Conservation (phyloP, 2,797 vertebrate genomes). For the Corythornis leucogaster region DNA sequence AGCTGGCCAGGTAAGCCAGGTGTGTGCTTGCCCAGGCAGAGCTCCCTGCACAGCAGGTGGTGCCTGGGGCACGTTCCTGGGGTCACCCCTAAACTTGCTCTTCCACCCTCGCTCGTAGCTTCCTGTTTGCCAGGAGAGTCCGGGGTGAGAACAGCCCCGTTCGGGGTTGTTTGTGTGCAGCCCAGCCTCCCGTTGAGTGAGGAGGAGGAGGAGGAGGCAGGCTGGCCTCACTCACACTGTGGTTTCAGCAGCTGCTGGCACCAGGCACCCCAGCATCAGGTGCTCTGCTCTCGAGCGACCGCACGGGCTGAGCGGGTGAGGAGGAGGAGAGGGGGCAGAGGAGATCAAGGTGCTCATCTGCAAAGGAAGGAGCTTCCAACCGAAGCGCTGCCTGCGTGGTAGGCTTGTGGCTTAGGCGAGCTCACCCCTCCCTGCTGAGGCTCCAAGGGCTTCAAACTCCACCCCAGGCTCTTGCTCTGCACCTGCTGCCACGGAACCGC, state of each 20-base stretch:
- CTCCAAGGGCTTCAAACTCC: fast-evolving
- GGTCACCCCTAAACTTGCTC: fast-evolving
- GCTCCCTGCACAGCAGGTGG: neutral
- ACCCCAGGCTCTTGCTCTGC: neutral
- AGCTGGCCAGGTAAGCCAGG: neutral
- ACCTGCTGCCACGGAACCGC: neutral
- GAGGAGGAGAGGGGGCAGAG: neutral
- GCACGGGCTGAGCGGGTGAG: neutral
- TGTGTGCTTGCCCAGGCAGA: fast-evolving
- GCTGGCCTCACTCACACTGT: neutral
- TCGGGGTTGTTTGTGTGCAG: neutral
- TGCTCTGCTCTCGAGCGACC: neutral
- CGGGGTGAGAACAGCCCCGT: fast-evolving
- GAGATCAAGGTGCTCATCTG: slow-evolving; percentile 47
- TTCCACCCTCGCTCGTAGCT: neutral
- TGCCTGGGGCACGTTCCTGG: fast-evolving
- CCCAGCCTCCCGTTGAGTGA: fast-evolving
- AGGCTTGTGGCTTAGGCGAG: neutral
- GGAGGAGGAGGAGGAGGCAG: neutral
- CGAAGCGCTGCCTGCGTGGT: neutral
- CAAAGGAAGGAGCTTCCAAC: slow-evolving; percentile 44
- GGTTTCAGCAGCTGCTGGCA: slow-evolving; percentile 50
- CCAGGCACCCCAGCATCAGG: neutral
- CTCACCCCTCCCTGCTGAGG: neutral
- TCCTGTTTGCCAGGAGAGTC: neutral